Evolutionary conservation across 53 echinoderm and acorn worm genomes (phyloP), one percentile per base, ranked within the genome.

Genomic region (Holothuria scabra): DNA sequence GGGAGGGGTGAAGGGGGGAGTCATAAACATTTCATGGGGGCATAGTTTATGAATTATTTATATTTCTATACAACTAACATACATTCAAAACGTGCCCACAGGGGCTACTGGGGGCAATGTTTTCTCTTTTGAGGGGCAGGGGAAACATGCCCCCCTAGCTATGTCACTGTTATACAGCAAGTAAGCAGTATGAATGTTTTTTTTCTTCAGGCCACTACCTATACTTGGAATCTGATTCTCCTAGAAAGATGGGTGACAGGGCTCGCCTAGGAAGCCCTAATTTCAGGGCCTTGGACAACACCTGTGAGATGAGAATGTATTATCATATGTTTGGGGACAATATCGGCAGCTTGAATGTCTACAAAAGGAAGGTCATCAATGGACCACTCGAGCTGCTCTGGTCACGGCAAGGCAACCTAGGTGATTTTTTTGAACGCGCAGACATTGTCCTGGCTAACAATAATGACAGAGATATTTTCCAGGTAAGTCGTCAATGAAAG

Each of bases 291-390:
- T 61, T 88, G 0, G 83, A 49, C 5, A 56, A 83, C 2, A 84
- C 28, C 29, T 83, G 87, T 46, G 84, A 95, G 89, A 83, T 95
- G 8, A 88, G 93, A 8, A 91, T 95, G 59, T 95, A 95, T 52
- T 95, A 95, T 71, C 95, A 95, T 65, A 91, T 95, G 95, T 89
- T 72, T 65, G 95, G 95, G 22, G 75, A 66, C 11, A 85, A 89
- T 69, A 89, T 91, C 1, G 92, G 91, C 71, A 82, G 87, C 21
- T 62, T 95, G 59, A 95, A 85, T n/a, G 89, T 93, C 0, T 95
- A 95, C 84, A 95, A 90, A 0, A 82, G 95, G 22, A 93, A 90
- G 12, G 59, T 78, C 16, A 74, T 92, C 32, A 92, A 88, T 67
- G 93, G 93, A 24, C 85, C 84, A 8, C 79, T 93, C 70, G 80